These are phyloP conservation scores for Mustela nigripes DNA, from an alignment of 2,113 vertebrate species.

Conservation along the genomic window DNA sequence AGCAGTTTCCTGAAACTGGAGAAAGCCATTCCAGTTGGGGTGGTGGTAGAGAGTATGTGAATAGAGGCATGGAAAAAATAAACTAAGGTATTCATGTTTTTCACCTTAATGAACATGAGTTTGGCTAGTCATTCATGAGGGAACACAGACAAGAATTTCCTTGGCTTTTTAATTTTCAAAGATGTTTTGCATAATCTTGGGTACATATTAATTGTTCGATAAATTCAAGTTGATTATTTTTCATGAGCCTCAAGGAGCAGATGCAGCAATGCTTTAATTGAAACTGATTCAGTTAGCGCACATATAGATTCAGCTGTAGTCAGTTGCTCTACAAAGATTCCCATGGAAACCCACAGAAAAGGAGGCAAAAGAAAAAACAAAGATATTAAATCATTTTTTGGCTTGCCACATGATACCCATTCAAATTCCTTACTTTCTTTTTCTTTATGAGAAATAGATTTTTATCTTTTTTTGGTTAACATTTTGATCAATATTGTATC, in stretches of 20 bases:
- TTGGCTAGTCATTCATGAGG: background rate
- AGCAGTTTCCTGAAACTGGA: background rate
- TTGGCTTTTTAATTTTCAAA: background rate
- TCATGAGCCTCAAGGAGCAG: slow-evolving; percentile 16
- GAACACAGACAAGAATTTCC: background rate
- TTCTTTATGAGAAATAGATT: background rate
- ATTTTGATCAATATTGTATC: background rate
- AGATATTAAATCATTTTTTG: slow-evolving; percentile 47
- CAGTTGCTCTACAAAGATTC: slow-evolving; percentile 59
- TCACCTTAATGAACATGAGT: background rate
- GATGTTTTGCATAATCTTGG: background rate
- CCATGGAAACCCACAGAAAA: slow-evolving; percentile 72
- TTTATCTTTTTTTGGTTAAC: background rate
- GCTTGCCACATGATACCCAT: background rate
- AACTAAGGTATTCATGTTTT: background rate
- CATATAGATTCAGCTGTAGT: slow-evolving; percentile 67
- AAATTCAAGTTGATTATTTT: slow-evolving; percentile 23
- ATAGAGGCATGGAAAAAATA: background rate
- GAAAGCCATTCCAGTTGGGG: background rate
- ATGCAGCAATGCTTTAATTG: slow-evolving; percentile 64
- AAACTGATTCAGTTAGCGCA: slow-evolving; percentile 40
- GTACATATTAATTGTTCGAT: slow-evolving; percentile 52
- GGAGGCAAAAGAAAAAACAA: slow-evolving; percentile 34
- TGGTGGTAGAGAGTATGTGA: background rate
- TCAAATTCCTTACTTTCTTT: background rate